These are phyloP conservation scores for Listronotus oregonensis DNA, from an alignment of 1,140 invertebrate species.

Conservation along the genomic window DNA sequence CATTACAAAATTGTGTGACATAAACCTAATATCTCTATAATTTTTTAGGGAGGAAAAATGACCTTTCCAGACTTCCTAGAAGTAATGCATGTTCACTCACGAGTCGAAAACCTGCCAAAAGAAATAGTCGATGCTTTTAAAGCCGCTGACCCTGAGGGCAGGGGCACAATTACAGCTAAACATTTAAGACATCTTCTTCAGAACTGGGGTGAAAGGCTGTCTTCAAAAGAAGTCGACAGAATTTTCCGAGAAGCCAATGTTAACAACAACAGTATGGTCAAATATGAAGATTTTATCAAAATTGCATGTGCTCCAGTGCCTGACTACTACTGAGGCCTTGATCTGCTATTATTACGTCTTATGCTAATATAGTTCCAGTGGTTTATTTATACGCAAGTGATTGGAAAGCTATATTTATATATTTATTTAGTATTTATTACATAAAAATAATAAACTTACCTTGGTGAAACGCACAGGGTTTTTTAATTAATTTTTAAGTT, in stretches of 20 bases:
- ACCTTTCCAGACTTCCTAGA: conserved; percentile 95
- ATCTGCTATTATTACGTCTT: conserved; percentile 5
- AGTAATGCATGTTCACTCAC: conserved; percentile 91
- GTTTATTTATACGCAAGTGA: conserved; percentile 8
- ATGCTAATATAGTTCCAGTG: background rate
- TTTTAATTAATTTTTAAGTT: too few species aligned
- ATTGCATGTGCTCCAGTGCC: conserved; percentile 92
- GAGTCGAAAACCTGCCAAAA: conserved; percentile 85
- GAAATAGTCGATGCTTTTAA: conserved; percentile 84
- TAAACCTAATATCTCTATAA: too few species aligned
- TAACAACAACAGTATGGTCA: conserved; percentile 76
- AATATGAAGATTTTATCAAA: conserved; percentile 92
- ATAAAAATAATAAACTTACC: conserved; percentile 4
- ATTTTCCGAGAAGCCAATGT: conserved; percentile 93
- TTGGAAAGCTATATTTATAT: conserved; percentile 2
- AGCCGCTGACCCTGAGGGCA: conserved; percentile 78
- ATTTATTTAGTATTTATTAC: conserved; percentile 6
- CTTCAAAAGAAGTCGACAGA: conserved; percentile 89
- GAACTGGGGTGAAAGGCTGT: conserved; percentile 91
- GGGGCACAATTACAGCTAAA: conserved; percentile 78
- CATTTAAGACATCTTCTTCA: conserved; percentile 87
- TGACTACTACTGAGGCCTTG: conserved; percentile 83
- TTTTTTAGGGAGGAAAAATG: conserved; percentile 78
- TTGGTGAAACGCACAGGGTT: too few species aligned
- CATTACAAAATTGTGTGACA: too few species aligned